Evolutionary conservation across 2,113 vertebrate genomes (phyloP), one percentile per base, ranked within the genome.

Genomic region (Tautogolabrus adspersus): DNA sequence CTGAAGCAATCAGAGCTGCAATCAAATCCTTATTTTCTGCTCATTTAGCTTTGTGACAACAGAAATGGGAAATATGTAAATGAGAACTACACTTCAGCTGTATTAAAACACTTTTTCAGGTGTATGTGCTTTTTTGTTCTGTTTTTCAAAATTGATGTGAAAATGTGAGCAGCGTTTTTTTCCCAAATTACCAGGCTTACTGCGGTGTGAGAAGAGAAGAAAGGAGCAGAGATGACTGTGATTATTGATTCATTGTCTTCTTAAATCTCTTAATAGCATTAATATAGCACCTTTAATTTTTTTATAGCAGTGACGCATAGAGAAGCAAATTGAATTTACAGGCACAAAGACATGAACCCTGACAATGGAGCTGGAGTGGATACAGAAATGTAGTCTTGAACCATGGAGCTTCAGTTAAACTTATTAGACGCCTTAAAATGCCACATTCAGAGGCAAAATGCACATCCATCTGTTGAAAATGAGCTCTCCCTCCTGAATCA

Each of bases 301-400:
- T 77, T 86, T 83, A 82, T n/a, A 67, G 70, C 71, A 34, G 73
- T 67, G 81, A 61, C 62, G 79, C 88, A 90, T 90, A 88, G 83
- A 83, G 77, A 81, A 83, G 67, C 85, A 83, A 87, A 90, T 92
- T 92, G 75, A 90, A 89, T 88, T 90, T 84, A 82, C 70, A 60
- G 77, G 77, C 79, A 86, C 85, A 89, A 83, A 87, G 84, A 80
- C 82, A 79, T 59, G 70, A 75, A 68, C 62, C 75, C 75, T 75
- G 87, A 83, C 75, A 72, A 82, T 82, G 63, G 84, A 81, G 79
- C 74, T 66, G 66, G 37, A 79, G 70, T 86, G 72, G 75, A 88
- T 76, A 85, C 80, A 30, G 61, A 71, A 87, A 89, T 78, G 87
- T 75, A 73, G 78, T 78, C 75, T 84, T 12, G n/a, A 64, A 89